Evolutionary conservation across 2,888 invertebrate species (phyloP), one percentile per base, ranked within the genome.

Genomic region (Abrostola tripartita): DNA sequence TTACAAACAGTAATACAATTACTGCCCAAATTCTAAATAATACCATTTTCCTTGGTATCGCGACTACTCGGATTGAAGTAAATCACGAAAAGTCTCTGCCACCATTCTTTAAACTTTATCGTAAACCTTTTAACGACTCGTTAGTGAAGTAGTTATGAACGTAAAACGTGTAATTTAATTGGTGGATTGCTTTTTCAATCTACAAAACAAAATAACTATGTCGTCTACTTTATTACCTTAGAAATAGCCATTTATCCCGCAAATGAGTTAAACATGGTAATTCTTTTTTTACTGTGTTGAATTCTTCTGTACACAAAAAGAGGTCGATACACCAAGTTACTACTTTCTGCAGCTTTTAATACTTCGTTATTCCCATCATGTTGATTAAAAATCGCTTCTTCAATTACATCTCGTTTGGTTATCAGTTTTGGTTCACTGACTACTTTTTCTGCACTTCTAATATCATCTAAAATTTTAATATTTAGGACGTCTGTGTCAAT

Each of bases 201-300:
- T 24, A 5, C 40, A 41, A 36, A 51, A 52, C 37, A 8, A n/a
- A 11, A 38, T 36, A 38, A 42, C 35, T 5, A n/a, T 12, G 5
- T 0, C n/a, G 7, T 14, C 0, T 44, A 37, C 24, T 14, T 6
- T 0, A 55, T 55, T 55, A 55, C 51, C 55, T 68, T 41, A 24
- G 0, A 59, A 37, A 54, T 51, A 56, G 24, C 10, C 9, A 41
- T 6, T 68, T 91, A 93, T 76, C 94, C 94, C 69, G 90, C 91
- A 77, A 94, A 94, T 9, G 94, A 82, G 73, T 93, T 93, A 55
- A 80, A 93, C 92, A 93, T 92, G 37, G 87, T 92, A 6, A 94
- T 92, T 73, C 91, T 87, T 64, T 90, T 82, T 81, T 90, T 94
- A 61, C 85, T 92, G 50, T 94, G 93, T 68, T 91, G 91, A 42